Conservation (phyloP, 2,113 vertebrate species). For the Accipiter cooperii region DNA sequence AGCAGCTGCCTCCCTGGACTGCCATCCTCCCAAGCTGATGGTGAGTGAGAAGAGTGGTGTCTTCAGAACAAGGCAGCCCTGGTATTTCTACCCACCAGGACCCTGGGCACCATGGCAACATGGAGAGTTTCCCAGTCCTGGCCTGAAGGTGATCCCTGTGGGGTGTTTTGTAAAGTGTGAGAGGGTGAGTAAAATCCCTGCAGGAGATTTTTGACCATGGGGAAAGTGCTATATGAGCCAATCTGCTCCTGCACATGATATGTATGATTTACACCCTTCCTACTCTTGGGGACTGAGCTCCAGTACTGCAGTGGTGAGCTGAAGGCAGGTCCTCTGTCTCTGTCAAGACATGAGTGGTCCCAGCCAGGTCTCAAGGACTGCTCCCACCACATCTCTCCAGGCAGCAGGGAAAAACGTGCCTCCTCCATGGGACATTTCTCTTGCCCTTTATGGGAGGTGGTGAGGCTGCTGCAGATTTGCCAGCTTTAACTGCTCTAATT, state of each 20-base stretch:
- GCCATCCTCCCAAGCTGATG: neutral
- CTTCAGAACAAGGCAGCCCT: neutral
- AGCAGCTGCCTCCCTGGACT: neutral
- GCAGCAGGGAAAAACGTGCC: neutral
- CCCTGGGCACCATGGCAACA: neutral
- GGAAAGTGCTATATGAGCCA: neutral
- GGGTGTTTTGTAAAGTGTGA: neutral
- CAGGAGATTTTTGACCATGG: neutral
- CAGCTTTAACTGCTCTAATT: neutral
- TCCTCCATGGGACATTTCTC: neutral
- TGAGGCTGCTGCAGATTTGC: neutral
- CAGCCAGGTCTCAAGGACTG: neutral
- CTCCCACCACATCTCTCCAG: neutral
- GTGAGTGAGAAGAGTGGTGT: neutral
- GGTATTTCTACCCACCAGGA: neutral
- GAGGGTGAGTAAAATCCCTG: neutral
- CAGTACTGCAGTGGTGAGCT: neutral
- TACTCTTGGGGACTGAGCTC: neutral
- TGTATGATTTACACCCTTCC: neutral
- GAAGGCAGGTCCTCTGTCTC: neutral
- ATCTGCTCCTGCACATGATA: neutral
- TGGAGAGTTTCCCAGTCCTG: neutral
- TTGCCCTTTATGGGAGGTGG: neutral
- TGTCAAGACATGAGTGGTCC: neutral
- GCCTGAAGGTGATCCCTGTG: neutral